phyloP scores from a whole-genome alignment of 2,797 vertebrate genomes.

The Sylvia borin region DNA sequence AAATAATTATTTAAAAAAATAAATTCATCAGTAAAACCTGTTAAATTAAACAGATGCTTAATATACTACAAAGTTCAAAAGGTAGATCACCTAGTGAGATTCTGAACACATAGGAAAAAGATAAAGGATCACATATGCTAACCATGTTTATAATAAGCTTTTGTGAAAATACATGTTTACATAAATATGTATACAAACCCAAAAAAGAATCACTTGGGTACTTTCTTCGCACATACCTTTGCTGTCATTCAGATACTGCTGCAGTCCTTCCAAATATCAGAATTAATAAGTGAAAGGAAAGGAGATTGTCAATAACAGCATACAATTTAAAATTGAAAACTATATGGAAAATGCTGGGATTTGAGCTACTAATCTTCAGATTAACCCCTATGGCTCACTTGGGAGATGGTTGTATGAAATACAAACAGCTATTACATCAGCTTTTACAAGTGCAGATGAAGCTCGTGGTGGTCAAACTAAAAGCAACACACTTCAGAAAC shows the following conservation, averaged over 20 bases:
- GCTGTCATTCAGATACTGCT: neutral
- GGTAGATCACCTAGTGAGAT: neutral
- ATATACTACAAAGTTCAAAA: neutral
- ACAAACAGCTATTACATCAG: slow-evolving; percentile 42
- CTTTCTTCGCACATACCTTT: neutral
- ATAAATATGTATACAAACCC: neutral
- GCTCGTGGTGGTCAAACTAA: slow-evolving; percentile 47
- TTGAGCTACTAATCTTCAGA: slow-evolving; percentile 55
- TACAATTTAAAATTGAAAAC: slow-evolving; percentile 41
- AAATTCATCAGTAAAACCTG: neutral
- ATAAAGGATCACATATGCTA: neutral
- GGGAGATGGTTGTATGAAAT: slow-evolving; percentile 26
- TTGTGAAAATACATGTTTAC: neutral
- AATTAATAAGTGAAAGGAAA: slow-evolving; percentile 6
- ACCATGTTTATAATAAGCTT: neutral
- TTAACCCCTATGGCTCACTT: slow-evolving; percentile 38
- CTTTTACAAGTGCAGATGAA: slow-evolving; percentile 53
- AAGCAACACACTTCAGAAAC: slow-evolving; percentile 43
- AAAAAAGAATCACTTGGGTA: neutral
- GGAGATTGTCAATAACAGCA: neutral
- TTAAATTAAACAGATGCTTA: neutral
- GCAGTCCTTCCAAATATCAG: neutral
- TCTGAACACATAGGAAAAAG: neutral
- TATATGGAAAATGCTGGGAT: slow-evolving; percentile 16
- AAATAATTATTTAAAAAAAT: neutral